Percentiles rank a stretch among this genome's conserved stretches.
These are phyloP conservation scores for Drosophila colorata DNA, from an alignment of 2,888 invertebrate species.

Conservation along the genomic window DNA sequence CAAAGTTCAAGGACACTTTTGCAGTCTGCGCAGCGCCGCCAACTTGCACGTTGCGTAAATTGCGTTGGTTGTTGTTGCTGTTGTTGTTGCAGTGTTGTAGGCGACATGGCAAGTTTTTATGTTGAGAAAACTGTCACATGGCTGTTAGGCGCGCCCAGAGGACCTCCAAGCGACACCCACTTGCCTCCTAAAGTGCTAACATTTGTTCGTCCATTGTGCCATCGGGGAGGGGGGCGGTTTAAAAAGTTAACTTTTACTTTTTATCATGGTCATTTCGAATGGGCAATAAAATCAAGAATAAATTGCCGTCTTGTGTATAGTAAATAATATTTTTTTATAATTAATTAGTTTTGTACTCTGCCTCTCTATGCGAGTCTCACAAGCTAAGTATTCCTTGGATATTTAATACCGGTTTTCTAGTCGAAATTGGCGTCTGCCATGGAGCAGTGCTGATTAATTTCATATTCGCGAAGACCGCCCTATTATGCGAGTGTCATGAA, in stretches of 20 bases:
- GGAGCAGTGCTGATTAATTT: too few species aligned
- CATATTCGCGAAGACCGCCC: not conserved
- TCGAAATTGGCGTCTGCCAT: too few species aligned
- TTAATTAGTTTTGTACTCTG: not conserved
- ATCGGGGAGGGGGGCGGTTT: conserved; percentile 5
- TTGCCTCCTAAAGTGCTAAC: conserved; percentile 30
- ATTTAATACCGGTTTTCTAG: too few species aligned
- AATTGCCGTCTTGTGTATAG: too few species aligned
- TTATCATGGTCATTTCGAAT: conserved; percentile 11
- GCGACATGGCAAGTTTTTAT: conserved; percentile 33
- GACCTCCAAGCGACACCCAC: conserved; percentile 24
- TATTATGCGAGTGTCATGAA: not conserved
- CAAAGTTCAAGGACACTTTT: conserved; percentile 64
- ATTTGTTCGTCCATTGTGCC: conserved; percentile 26
- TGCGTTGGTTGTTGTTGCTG: conserved; percentile 20
- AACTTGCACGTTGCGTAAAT: conserved; percentile 46
- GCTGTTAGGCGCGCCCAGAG: conserved; percentile 30
- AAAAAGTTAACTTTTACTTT: conserved; percentile 58
- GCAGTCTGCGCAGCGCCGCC: conserved; percentile 26
- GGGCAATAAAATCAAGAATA: too few species aligned
- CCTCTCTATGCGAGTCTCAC: not conserved
- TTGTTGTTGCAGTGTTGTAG: conserved; percentile 25
- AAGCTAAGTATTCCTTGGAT: too few species aligned
- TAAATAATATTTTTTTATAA: too few species aligned
- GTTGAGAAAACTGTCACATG: conserved; percentile 53